Base-by-base conservation (phyloP, 2,888 invertebrate genomes). In the Harpagoxenus sublaevis region DNA sequence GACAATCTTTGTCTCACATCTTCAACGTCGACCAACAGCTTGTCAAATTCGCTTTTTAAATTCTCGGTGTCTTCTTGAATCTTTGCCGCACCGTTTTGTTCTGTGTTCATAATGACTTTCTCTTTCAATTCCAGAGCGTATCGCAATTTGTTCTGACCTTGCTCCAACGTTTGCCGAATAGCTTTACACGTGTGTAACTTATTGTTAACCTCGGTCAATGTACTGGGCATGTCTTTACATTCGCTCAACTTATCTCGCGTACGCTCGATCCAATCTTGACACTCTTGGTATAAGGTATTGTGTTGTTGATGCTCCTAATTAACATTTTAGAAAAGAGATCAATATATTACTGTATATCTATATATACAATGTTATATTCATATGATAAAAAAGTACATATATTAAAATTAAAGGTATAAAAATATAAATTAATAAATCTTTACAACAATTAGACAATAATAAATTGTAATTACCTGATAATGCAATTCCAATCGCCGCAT, bases 41-140 rank as follows among this genome's bases (percentile, higher is more conserved):
- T 98, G 89, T 99, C 99, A 94, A 99, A 98, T 94, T 99, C 99
- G 91, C 97, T 97, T 93, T 98, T 98, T 39, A 99, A 95, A 88
- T 97, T 97, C 93, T 98, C 98, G 0, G 98, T 98, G 92, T 98
- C 98, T 93, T 99, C 98, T 93, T 98, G 97, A 84, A 99, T 98
- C 94, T 98, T 98, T 0, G 97, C 97, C 0, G 98, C 98, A 0
- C 99, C 99, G 75, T 97, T 96, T 89, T 97, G 97, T 95, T 98
- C 98, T 0, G 99, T 99, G 93, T 98, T 99, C 96, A 99, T 97
- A 10, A 98, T 97, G 0, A 99, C 98, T 93, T 98, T 98, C 94
- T 99, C 99, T 93, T 99, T 99, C 2, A 99, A 95, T 92, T 99
- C 99, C 51, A 98, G 95, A 73, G 98, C 97, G 94, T 98, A 98